Evolutionary conservation across 2,888 invertebrate genomes (phyloP).

Genomic region (Dastarcus helophoroides): DNA sequence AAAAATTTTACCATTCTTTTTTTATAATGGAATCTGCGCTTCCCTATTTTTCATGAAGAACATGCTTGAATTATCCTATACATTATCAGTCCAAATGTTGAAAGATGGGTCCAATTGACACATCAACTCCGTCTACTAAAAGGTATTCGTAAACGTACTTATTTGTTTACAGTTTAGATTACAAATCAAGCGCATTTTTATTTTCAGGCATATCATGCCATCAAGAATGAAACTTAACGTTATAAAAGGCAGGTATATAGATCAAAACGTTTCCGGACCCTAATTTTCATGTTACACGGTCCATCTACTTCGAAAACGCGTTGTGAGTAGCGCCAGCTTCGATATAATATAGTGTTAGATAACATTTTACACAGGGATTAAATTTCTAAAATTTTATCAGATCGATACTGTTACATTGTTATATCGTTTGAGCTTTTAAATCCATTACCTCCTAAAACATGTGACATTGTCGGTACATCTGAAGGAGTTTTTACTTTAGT

Average conservation of each 20-base stretch:
- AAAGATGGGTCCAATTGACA: too few species aligned
- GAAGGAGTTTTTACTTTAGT: constrained; percentile 8
- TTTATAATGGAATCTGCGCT: too few species aligned
- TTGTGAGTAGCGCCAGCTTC: constrained; percentile 13
- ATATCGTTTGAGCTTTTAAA: constrained; percentile 26
- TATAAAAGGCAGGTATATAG: constrained; percentile 5
- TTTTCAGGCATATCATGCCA: too few species aligned
- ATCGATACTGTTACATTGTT: constrained; percentile 18
- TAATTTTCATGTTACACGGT: constrained; percentile 25
- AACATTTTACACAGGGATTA: constrained; percentile 18
- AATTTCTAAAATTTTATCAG: constrained; percentile 15
- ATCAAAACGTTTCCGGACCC: constrained; percentile 16
- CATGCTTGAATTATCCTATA: too few species aligned
- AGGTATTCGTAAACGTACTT: too few species aligned
- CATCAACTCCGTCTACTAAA: too few species aligned
- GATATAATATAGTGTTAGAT: constrained; percentile 17
- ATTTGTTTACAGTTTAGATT: too few species aligned
- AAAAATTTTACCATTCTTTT: too few species aligned
- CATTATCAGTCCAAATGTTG: too few species aligned
- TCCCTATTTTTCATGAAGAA: too few species aligned
- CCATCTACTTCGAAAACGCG: constrained; percentile 22
- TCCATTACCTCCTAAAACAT: constrained; percentile 27
- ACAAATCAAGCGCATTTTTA: too few species aligned
- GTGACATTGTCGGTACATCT: constrained; percentile 24
- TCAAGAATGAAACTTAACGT: too few species aligned